Evolutionary conservation across 1,140 invertebrate genomes (phyloP), one percentile per base, ranked within the genome.

Genomic region (Archivesica marissinica): DNA sequence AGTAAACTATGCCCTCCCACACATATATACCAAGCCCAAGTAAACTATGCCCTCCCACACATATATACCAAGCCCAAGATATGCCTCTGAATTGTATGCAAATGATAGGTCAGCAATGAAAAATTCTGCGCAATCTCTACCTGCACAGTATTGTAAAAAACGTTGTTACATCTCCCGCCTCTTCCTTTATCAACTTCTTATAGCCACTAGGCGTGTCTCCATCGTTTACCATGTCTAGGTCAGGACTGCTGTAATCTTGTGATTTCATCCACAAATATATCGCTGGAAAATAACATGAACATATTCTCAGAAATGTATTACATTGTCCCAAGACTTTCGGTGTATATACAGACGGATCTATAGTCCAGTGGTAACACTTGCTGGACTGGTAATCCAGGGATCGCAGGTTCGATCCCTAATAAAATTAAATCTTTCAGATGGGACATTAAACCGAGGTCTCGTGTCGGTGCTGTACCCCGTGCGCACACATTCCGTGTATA

Each of bases 91-190:
- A 28, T 28, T 23, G 17, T 17, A n/a, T 28, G 9, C 9, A 9
- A 13, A 9, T 23, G 23, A 9, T 25, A 61, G 9, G 56, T 13
- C 9, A 9, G 9, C 13, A 39, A 9, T 15, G 76, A 94, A 93
- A 25, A 23, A 75, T 1, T 0, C 13, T 28, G n/a, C n/a, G n/a
- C n/a, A n/a, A n/a, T n/a, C n/a, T n/a, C n/a, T 68, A 85, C 82
- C 82, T 85, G 74, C 82, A 85, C 23, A 85, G 52, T 39, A 85
- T 85, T 41, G 82, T 77, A 28, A 85, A 85, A 38, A 85, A 85
- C n/a, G 72, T 66, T 17, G 74, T 77, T 15, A 76, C n/a, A 44
- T 85, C 82, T n/a, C 82, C 82, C 39, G 30, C 56, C 6, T 33
- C 61, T 20, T 76, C 74, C 59, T 77, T 85, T 11, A 85, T 68